A percentile compares a stretch with the other conserved stretches of the same genome.
These are phyloP conservation scores for Ophthalmolycus amberensis DNA, from an alignment of 2,113 vertebrate species.

Conservation along the genomic window DNA sequence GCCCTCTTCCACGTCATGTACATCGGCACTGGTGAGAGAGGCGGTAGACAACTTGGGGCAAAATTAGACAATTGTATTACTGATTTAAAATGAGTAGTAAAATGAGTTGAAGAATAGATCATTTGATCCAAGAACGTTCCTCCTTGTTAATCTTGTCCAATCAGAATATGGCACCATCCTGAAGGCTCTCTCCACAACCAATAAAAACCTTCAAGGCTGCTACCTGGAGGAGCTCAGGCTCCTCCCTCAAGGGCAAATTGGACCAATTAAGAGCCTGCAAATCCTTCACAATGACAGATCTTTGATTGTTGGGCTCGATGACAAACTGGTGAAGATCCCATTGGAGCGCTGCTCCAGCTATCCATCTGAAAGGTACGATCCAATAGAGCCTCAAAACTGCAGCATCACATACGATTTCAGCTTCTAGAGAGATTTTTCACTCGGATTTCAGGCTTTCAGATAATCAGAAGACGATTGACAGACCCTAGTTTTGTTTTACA, in stretches of 20 bases:
- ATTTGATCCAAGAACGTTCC: not conserved
- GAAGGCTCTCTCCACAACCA: slow-evolving; percentile 90
- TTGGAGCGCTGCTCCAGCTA: slow-evolving; percentile 91
- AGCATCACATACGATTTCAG: not conserved
- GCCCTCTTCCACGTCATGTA: slow-evolving; percentile 93
- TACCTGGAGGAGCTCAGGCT: slow-evolving; percentile 94
- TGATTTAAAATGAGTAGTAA: not conserved
- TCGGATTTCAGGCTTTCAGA: not conserved
- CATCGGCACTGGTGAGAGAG: slow-evolving; percentile 90
- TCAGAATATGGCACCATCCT: slow-evolving; percentile 94
- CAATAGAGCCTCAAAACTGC: not conserved
- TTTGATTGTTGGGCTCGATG: slow-evolving; percentile 90
- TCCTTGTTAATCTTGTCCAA: slow-evolving; percentile 24
- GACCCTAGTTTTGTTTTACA: not conserved
- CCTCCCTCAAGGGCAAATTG: slow-evolving; percentile 82
- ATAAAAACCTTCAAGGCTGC: slow-evolving; percentile 87
- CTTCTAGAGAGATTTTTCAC: not conserved
- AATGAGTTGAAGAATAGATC: not conserved
- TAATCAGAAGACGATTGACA: not conserved
- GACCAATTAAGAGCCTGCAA: slow-evolving; percentile 89
- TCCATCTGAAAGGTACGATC: slow-evolving; percentile 84
- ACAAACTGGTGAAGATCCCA: slow-evolving; percentile 90
- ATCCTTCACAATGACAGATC: slow-evolving; percentile 92
- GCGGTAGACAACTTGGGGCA: accelerated
- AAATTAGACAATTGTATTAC: too few relatives aligned